Evolutionary conservation across 2,113 vertebrate genomes (phyloP), one percentile per base, ranked within the genome.

Genomic region (Martes martes): DNA sequence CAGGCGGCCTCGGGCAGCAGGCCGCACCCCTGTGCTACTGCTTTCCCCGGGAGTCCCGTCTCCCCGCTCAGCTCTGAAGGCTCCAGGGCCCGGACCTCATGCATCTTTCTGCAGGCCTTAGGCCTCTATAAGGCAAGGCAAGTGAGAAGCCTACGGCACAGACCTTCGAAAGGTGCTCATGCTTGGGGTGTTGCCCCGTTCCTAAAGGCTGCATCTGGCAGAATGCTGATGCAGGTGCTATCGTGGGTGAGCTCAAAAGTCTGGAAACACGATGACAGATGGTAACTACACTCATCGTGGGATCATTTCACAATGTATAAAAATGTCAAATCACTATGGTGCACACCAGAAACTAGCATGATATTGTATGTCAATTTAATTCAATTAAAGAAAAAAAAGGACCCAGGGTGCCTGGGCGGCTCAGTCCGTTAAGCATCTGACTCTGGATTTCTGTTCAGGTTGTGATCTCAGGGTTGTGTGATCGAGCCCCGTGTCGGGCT

Each of bases 61-160:
- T 90, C 87, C 76, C 36, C 55, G 69, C 88, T 96, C 84, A 87
- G 76, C 39, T 52, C 55, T 33, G 87, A 93, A 11, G 36, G 23
- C 69, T 52, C 61, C 33, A 11, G 28, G 61, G 74, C 28, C 3
- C 4, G 28, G 59, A 42, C 21, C 18, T 57, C 55, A 2, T 7
- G 33, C 24, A 2, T 39, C 61, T 36, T 67, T 61, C 74, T 28
- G 1, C 23, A 42, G 36, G 57, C 39, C 31, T 42, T 39, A 69
- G 39, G 57, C 33, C 69, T 87, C 89, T 0, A 11, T 23, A 33
- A 50, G 61, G 21, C n/a, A 6, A 79, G 59, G 59, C 55, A 45
- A 69, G 57, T 0, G 4, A 67, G 45, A 67, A 28, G 55, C 52
- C 33, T 42, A 2, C 0, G 1, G 26, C 39, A n/a, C 50, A 50